Evolutionary conservation across 2,113 vertebrate species (phyloP), one percentile per base, ranked within the genome.

Genomic region (Romanogobio albipinnatus): DNA sequence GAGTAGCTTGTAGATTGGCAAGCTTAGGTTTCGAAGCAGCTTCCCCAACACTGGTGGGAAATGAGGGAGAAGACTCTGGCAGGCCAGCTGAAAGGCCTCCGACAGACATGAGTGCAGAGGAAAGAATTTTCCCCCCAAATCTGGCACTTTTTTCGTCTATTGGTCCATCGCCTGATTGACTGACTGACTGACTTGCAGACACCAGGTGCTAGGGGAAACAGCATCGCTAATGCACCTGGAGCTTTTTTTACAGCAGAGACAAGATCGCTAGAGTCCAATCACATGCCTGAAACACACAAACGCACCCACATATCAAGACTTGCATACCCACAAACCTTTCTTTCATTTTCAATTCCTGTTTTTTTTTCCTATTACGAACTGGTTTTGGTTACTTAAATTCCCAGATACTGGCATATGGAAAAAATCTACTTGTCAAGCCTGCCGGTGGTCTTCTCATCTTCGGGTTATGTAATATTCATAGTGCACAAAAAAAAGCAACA

Each of bases 351-450:
- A 53, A 59, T 51, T 76, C 17, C 22, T 1, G 19, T n/a, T 43
- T 22, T 66, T 39, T 39, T n/a, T 43, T 1, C 2, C 47, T 66
- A 74, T 39, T 73, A 76, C 81, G 47, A 58, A 71, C 47, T 14
- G 77, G 66, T 75, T 91, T 86, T 85, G 87, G 36, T 91, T 86
- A 87, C 84, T 88, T 84, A 47, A 82, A 88, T 85, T 88, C 77
- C 87, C 71, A 91, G 87, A 92, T 92, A 90, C 82, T 88, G 90
- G 90, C 92, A 92, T 89, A 90, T 92, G 91, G 91, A 91, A 93
- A 87, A 83, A 85, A 92, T 94, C 89, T 92, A 92, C 92, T 92
- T 92, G 91, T 92, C 91, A 88, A 90, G 83, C 81, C 84, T 89
- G 81, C 91, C 88, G 90, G 92, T 93, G 92, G 90, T 91, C 91